These are phyloP conservation scores for Otolemur garnettii DNA, from an alignment of 2,113 vertebrate genomes.

Conservation along the genomic window DNA sequence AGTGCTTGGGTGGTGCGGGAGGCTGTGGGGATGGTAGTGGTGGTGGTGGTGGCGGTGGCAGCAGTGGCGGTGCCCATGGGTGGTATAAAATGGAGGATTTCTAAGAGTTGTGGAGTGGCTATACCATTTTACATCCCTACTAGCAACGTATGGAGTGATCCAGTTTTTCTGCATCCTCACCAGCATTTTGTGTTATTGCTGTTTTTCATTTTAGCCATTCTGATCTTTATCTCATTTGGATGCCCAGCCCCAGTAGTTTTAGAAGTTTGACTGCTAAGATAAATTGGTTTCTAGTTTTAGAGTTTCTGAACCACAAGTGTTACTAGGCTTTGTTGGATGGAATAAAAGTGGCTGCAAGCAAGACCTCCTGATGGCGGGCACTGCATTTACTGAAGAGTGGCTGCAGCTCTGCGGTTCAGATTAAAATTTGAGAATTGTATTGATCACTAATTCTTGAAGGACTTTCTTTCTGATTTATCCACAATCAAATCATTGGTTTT, in stretches of 20 bases:
- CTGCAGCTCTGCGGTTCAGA: conserved; percentile 92
- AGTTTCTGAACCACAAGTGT: conserved; percentile 93
- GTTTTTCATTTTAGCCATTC: no score
- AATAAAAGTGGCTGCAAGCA: conserved; percentile 94
- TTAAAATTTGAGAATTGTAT: conserved; percentile 93
- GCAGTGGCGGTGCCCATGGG: no score
- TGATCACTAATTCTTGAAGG: conserved; percentile 90
- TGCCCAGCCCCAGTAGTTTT: neutral
- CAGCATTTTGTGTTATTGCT: no score
- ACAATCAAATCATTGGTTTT: conserved; percentile 85
- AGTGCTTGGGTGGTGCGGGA: no score
- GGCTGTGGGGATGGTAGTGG: no score
- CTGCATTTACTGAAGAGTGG: conserved; percentile 92
- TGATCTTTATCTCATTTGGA: conserved; percentile 15
- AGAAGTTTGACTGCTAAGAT: conserved; percentile 42
- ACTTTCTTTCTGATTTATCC: conserved; percentile 85
- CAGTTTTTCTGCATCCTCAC: no score
- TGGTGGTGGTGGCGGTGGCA: no score
- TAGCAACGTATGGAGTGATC: no score
- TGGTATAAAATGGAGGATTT: no score
- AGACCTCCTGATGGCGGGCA: conserved; percentile 93
- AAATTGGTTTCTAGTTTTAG: conserved; percentile 93
- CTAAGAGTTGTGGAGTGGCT: no score
- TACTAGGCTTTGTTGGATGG: conserved; percentile 93
- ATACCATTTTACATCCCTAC: no score